phyloP scores from a whole-genome alignment of 1,140 invertebrate species.

The Branchinecta lynchi region DNA sequence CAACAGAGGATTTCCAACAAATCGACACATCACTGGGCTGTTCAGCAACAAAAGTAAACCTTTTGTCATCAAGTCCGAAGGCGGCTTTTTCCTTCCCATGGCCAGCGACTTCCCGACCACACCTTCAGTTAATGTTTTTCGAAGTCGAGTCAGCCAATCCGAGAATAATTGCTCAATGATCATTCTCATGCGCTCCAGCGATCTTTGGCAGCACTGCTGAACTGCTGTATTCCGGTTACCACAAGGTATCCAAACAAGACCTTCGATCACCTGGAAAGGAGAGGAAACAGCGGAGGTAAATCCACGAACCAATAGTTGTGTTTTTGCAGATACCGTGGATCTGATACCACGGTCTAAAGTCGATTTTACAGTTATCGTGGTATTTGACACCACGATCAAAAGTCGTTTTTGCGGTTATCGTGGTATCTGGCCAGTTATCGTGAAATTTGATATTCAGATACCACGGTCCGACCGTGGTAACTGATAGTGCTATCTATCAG shows the following conservation, averaged over 20 bases:
- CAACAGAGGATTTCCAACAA: not conserved
- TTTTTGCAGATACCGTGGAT: too few relatives aligned
- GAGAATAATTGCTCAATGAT: not conserved
- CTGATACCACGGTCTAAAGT: too few relatives aligned
- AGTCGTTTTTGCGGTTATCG: too few relatives aligned
- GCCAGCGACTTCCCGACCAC: not conserved
- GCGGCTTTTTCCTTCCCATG: not conserved
- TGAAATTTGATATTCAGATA: too few relatives aligned
- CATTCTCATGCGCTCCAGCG: not conserved
- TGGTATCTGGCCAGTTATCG: too few relatives aligned
- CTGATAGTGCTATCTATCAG: too few relatives aligned
- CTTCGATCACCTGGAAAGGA: not conserved
- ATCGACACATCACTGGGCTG: not conserved
- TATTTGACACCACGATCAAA: too few relatives aligned
- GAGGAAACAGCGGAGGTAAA: too few relatives aligned
- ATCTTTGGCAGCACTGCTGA: not conserved
- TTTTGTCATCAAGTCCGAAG: not conserved
- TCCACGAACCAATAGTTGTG: too few relatives aligned
- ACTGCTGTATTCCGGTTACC: not conserved
- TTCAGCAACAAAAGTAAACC: not conserved
- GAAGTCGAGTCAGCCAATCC: not conserved
- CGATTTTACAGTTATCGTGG: too few relatives aligned
- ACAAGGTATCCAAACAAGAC: not conserved
- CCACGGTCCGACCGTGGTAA: too few relatives aligned
- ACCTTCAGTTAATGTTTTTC: not conserved